A percentile compares a stretch with the other conserved stretches of the same genome.
Evolutionary conservation across 2,797 vertebrate genomes (phyloP).

Genomic region (Stomatorhinus walkeri): DNA sequence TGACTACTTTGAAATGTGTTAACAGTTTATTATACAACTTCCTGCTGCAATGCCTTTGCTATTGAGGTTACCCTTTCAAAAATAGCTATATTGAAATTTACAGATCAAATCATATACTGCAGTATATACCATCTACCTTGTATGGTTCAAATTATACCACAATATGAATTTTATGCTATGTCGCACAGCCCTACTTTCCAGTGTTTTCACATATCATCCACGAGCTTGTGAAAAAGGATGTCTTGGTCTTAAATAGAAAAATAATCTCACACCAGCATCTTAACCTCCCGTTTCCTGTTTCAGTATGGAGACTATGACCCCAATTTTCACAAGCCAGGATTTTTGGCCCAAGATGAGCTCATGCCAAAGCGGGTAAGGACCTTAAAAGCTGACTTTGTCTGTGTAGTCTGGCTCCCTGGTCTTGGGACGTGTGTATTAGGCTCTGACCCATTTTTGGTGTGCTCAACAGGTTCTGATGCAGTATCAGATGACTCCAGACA

Average conservation of each 20-base stretch:
- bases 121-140: too few species aligned
- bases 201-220: not conserved
- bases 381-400: not conserved
- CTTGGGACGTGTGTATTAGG: conserved; percentile 30
- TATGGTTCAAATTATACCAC: too few species aligned
- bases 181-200: too few species aligned
- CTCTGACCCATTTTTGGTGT: conserved; percentile 41
- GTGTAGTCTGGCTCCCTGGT: not conserved
- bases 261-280: not conserved
- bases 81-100: too few species aligned
- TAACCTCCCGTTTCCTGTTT: not conserved
- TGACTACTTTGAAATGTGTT: too few species aligned
- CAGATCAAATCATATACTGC: too few species aligned
- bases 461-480: conserved; percentile 68
- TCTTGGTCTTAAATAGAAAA: not conserved
- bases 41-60: too few species aligned
- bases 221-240: not conserved
- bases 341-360: conserved; percentile 81
- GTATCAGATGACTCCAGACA: conserved; percentile 90
- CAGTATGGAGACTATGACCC: conserved; percentile 88
- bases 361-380: conserved; percentile 77
- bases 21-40: too few species aligned
- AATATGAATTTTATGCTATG: too few species aligned
- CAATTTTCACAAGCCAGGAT: conserved; percentile 82
- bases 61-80: too few species aligned